phyloP scores from a whole-genome alignment of 2,113 vertebrate species.

The Dicerorhinus sumatrensis region DNA sequence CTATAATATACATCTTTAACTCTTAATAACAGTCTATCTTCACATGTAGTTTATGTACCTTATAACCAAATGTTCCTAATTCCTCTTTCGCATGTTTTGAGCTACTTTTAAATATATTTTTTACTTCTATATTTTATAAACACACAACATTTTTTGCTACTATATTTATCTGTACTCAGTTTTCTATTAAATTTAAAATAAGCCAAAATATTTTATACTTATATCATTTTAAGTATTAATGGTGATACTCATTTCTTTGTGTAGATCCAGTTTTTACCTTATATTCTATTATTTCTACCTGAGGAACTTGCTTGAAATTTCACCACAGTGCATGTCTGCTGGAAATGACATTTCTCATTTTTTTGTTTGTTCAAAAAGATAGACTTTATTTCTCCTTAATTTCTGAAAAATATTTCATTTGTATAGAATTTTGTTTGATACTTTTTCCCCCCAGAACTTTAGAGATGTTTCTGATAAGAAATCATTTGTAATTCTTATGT shows the following conservation, averaged over 20 bases:
- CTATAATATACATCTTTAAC: neutral
- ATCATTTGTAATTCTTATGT: too few relatives aligned
- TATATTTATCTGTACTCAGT: neutral
- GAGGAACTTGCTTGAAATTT: neutral
- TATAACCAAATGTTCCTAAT: neutral
- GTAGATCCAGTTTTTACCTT: neutral
- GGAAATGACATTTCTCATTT: neutral
- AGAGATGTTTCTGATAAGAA: too few relatives aligned
- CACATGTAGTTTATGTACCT: neutral
- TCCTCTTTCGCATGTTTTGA: neutral
- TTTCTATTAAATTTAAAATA: neutral
- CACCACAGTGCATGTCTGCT: neutral
- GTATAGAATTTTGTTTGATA: too few relatives aligned
- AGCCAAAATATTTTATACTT: neutral
- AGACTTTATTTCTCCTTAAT: neutral
- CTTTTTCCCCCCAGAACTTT: too few relatives aligned
- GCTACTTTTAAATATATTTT: neutral
- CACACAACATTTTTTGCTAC: neutral
- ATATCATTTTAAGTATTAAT: neutral
- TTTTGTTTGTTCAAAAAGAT: neutral
- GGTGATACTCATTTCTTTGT: neutral
- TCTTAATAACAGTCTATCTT: neutral
- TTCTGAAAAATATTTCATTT: neutral
- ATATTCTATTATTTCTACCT: neutral
- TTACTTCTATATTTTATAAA: neutral